phyloP scores from a whole-genome alignment of 1,140 invertebrate genomes.

The Ctenoplectra terminalis region DNA sequence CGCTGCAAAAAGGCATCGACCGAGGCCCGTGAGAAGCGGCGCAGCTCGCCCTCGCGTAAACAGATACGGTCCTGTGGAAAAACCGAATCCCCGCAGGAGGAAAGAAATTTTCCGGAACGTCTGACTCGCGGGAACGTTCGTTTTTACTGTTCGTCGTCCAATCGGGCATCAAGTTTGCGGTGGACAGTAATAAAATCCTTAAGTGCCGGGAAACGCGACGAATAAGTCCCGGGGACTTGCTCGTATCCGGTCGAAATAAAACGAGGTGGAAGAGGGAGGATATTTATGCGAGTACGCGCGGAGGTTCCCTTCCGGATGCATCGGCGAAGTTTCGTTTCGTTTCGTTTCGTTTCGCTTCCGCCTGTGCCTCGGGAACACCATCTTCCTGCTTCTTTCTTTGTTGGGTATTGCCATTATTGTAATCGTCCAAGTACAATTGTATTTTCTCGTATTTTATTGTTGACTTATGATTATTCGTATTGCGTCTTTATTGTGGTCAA shows the following conservation, averaged over 20 bases:
- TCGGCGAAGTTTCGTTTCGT: not conserved
- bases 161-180: not conserved
- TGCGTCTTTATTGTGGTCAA: no score
- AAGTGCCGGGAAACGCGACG: conserved; percentile 12
- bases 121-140: not conserved
- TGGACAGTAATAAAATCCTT: conserved; percentile 33
- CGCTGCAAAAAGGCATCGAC: not conserved
- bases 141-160: conserved; percentile 24
- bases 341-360: not conserved
- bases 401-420: not conserved
- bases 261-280: not conserved
- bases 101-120: conserved; percentile 14
- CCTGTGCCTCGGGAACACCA: not conserved
- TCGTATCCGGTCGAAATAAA: conserved; percentile 2
- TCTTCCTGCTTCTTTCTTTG: not conserved
- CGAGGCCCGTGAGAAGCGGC: not conserved
- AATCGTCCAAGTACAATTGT: not conserved
- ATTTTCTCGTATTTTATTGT: no score
- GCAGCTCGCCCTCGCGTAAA: not conserved
- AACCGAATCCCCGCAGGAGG: not conserved
- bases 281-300: not conserved
- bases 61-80: not conserved
- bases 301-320: not conserved
- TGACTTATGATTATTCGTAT: no score
- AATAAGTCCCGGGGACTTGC: not conserved